Conservation (phyloP, 2,113 vertebrate genomes). For the Etheostoma cragini region DNA sequence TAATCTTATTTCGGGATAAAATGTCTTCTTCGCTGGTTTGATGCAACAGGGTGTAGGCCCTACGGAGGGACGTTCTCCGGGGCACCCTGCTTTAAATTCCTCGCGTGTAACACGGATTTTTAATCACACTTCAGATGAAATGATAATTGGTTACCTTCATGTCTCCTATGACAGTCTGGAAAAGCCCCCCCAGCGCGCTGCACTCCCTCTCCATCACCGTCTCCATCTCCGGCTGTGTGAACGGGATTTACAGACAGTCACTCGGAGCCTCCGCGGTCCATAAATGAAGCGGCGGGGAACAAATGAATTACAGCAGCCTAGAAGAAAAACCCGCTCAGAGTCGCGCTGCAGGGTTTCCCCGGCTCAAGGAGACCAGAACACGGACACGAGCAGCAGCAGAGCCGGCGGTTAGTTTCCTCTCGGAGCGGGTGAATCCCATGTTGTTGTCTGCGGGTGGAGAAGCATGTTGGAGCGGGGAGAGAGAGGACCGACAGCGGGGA, state of each 20-base stretch:
- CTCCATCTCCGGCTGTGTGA: slow-evolving; percentile 76
- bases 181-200: slow-evolving; percentile 85
- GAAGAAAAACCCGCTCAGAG: slow-evolving; percentile 7
- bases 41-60: slow-evolving; percentile 7
- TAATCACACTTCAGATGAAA: background rate
- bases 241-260: slow-evolving; percentile 35
- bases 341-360: slow-evolving; percentile 40
- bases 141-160: slow-evolving; percentile 80
- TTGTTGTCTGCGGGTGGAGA: slow-evolving; percentile 21
- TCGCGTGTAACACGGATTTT: rapidly evolving
- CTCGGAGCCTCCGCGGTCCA: slow-evolving; percentile 33
- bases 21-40: background rate
- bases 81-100: too few relatives aligned
- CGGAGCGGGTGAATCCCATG: slow-evolving; percentile 44
- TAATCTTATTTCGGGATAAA: background rate
- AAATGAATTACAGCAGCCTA: background rate
- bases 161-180: slow-evolving; percentile 84
- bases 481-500: background rate
- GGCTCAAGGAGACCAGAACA: slow-evolving; percentile 32
- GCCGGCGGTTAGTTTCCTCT: slow-evolving; percentile 17
- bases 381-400: slow-evolving; percentile 41
- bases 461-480: slow-evolving; percentile 16
- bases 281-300: slow-evolving; percentile 25
- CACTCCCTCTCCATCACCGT: slow-evolving; percentile 84
- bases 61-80: too few relatives aligned